Conservation (phyloP, 2,797 vertebrate species). For the Acanthiza pusilla region DNA sequence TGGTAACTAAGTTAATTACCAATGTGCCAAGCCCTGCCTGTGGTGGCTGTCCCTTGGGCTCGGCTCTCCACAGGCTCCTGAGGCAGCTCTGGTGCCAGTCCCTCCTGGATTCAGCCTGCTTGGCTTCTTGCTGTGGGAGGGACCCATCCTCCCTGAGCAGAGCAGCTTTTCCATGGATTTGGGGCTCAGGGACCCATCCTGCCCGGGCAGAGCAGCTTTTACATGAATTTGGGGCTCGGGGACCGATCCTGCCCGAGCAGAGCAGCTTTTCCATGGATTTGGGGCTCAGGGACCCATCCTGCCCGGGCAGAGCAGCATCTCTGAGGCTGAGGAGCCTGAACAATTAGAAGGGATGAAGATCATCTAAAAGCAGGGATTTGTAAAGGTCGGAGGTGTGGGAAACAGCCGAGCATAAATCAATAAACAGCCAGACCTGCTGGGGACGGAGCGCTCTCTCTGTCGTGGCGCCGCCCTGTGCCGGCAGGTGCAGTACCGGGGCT, state of each 20-base stretch:
- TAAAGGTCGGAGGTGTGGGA: background rate
- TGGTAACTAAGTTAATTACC: background rate
- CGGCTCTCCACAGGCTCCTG: fast-evolving
- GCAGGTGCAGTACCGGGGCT: no score
- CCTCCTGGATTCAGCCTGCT: background rate
- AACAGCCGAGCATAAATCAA: no score
- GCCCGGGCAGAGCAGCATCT: background rate
- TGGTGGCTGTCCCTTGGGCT: background rate
- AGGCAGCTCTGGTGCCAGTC: background rate
- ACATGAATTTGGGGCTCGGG: no score
- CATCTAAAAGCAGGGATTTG: slow-evolving; percentile 6
- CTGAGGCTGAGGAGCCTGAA: background rate
- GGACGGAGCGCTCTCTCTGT: no score
- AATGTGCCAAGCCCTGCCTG: fast-evolving
- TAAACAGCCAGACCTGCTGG: no score
- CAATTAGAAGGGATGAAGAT: background rate
- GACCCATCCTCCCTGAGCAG: background rate
- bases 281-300: no score
- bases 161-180: no score
- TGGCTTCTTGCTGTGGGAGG: fast-evolving
- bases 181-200: no score
- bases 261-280: background rate
- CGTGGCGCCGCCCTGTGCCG: no score
- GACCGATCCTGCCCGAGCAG: background rate
- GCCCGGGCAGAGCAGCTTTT: no score